Evolutionary conservation across 2,113 vertebrate species (phyloP), one percentile per base, ranked within the genome.

Genomic region (Lepidothrix coronata): DNA sequence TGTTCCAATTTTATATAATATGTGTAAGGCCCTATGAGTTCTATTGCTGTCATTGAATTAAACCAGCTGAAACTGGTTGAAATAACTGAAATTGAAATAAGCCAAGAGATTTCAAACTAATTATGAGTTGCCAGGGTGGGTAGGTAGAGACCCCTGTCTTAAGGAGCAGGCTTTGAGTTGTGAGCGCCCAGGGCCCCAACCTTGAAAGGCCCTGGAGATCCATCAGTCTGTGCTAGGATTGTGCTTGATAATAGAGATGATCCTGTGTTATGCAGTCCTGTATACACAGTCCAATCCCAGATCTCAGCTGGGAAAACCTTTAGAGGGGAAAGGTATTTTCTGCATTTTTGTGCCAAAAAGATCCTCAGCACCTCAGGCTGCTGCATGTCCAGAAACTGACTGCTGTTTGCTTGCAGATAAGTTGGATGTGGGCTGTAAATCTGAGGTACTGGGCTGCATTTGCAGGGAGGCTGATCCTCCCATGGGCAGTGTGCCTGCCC

Each of bases 401-500:
- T 88, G 76, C 72, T 95, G 91, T 91, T 92, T 80, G 33, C 79
- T 76, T 92, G 86, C 68, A 95, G 94, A 95, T 95, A 97, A 95
- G 72, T 95, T 33, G 0, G 23, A 49, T 1, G 3, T 80, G 30
- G 55, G 55, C 83, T 92, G 75, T 74, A 92, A 93, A 86, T 93
- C 55, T 77, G 58, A 80, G 39, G 12, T 41, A 35, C 67, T 95
- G 79, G 67, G 11, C 75, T 46, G 46, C 44, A 62, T 89, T 59
- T 93, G 75, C 54, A 70, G 58, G 51, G 62, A 85, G 46, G 37
- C 33, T 88, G 0, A 35, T 24, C n/a, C 28, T 82, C 62, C 46
- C 44, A 6, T 3, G 37, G 59, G 85, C 83, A 88, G 30, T 0
- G 0, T 76, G 71, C 43, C 79, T 88, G 75, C 85, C 41, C 83